Evolutionary conservation across 2,113 vertebrate genomes (phyloP).

Genomic region (Pedetes capensis): DNA sequence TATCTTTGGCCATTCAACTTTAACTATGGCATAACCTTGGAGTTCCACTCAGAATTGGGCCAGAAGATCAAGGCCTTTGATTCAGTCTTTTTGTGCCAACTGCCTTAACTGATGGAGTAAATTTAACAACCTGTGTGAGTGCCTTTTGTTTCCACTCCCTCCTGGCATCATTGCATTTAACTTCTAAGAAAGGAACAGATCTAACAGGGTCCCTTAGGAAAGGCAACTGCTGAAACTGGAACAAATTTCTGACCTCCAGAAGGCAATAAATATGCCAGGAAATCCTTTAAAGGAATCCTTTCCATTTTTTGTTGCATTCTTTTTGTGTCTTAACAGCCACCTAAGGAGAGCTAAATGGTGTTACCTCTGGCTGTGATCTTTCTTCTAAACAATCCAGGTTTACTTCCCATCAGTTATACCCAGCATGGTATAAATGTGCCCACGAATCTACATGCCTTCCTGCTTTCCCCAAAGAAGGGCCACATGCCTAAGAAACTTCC

Average conservation of each 20-base stretch:
- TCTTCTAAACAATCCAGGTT: conserved; percentile 8
- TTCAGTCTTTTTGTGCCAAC: not conserved
- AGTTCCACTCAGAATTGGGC: not conserved
- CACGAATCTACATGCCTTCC: not conserved
- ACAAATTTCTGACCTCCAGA: not conserved
- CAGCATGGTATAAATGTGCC: not conserved
- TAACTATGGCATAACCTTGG: not conserved
- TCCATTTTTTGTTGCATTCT: not conserved
- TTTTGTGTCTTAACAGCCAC: not conserved
- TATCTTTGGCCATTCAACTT: not conserved
- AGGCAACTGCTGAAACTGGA: conserved; percentile 39
- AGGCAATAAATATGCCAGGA: not conserved
- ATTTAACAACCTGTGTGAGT: not conserved
- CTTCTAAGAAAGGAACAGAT: conserved; percentile 41
- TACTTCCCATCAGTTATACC: not conserved
- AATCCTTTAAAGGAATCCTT: conserved; percentile 1
- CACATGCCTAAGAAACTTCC: not conserved
- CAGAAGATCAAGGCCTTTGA: not conserved
- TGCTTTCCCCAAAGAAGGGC: not conserved
- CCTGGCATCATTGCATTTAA: not conserved
- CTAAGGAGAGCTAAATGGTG: not conserved
- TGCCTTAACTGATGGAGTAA: not conserved
- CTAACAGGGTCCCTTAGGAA: not conserved
- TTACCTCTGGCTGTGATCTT: not conserved
- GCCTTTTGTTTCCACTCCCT: conserved; percentile 28